Evolutionary conservation across 2,888 invertebrate species (phyloP).

Genomic region (Coelopa pilipes): DNA sequence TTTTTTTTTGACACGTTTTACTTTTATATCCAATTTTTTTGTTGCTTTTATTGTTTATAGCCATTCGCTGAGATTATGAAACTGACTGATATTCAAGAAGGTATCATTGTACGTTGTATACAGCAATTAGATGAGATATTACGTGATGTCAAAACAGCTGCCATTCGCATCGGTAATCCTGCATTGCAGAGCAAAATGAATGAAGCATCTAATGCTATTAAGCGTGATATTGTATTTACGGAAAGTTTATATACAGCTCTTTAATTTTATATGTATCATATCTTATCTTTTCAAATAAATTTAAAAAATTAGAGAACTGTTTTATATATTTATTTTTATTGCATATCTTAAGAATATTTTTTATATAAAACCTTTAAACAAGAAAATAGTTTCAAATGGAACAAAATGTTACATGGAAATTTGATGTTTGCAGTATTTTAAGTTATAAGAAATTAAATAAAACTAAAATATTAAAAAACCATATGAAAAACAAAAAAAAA

Average conservation of each 20-base stretch:
- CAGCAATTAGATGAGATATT: slow-evolving; percentile 95
- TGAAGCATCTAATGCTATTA: slow-evolving; percentile 90
- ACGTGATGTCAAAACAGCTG: slow-evolving; percentile 89
- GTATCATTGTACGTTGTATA: slow-evolving; percentile 96
- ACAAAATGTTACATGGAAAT: background rate
- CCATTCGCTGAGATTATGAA: slow-evolving; percentile 94
- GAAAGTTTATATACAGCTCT: slow-evolving; percentile 88
- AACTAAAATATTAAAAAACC: background rate
- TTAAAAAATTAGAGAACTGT: background rate
- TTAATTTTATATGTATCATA: slow-evolving; percentile 39
- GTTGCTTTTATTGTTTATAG: slow-evolving; percentile 63
- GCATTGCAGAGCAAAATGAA: slow-evolving; percentile 94
- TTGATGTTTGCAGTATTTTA: background rate
- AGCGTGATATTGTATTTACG: slow-evolving; percentile 97
- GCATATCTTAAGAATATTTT: no score
- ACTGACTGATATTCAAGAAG: slow-evolving; percentile 95
- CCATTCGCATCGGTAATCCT: slow-evolving; percentile 92
- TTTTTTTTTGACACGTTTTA: background rate
- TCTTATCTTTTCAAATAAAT: background rate
- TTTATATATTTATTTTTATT: no score
- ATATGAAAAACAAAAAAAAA: no score
- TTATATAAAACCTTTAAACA: no score
- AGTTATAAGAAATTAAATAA: background rate
- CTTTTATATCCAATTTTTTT: background rate
- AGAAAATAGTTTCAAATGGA: background rate